Conservation (phyloP, 64 coral and sea anemone genomes). For the Stichodactyla mertensii region DNA sequence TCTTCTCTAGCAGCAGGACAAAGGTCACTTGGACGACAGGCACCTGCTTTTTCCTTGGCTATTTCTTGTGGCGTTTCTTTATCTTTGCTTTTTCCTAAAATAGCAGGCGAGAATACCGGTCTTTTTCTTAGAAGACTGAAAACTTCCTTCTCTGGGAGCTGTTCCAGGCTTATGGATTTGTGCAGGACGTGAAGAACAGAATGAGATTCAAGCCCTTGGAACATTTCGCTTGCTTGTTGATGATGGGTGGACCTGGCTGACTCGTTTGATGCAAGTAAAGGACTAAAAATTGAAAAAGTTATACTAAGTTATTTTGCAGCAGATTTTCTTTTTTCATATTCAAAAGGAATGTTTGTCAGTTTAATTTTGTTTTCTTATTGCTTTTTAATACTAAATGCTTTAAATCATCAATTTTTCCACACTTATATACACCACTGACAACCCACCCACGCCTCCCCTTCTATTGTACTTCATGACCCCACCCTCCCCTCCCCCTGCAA, state of each 20-base stretch:
- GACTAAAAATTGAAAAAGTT: constrained; percentile 26
- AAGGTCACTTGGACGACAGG: not conserved
- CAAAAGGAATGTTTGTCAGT: no score
- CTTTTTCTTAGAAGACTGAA: constrained; percentile 81
- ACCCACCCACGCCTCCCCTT: not conserved
- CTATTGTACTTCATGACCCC: not conserved
- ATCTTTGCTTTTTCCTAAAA: not conserved
- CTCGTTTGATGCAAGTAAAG: constrained; percentile 69
- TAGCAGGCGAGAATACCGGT: constrained; percentile 66
- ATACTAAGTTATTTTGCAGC: not conserved
- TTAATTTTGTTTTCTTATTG: no score
- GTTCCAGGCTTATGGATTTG: constrained; percentile 78
- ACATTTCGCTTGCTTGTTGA: constrained; percentile 92
- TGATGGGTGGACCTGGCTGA: constrained; percentile 59
- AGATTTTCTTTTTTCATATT: no score
- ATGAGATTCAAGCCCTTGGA: constrained; percentile 90
- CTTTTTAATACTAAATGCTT: no score
- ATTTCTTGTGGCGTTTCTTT: not conserved
- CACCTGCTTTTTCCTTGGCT: not conserved
- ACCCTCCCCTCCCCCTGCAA: not conserved
- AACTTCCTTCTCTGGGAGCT: constrained; percentile 88
- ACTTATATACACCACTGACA: not conserved
- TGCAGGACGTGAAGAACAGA: constrained; percentile 90
- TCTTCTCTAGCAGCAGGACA: not conserved
- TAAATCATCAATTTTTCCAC: no score